phyloP scores from a whole-genome alignment of 1,140 invertebrate species.

The Orchesella cincta region DNA sequence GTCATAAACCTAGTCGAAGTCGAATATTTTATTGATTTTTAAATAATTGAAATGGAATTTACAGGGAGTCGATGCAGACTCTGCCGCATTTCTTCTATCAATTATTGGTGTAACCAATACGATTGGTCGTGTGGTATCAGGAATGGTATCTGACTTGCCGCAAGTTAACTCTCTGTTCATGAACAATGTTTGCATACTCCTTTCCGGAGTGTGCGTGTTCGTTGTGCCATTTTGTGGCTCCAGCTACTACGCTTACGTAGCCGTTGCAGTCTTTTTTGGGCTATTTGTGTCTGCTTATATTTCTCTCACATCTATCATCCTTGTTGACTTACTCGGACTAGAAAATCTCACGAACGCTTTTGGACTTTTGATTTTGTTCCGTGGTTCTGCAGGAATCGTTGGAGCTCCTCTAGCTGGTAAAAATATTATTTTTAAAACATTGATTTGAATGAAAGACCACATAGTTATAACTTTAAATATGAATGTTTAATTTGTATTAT shows the following conservation, averaged over 20 bases:
- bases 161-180: slow-evolving; percentile 87
- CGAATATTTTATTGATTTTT: no score
- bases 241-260: slow-evolving; percentile 74
- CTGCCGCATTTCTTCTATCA: slow-evolving; percentile 85
- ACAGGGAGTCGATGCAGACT: slow-evolving; percentile 71
- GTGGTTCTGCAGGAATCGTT: slow-evolving; percentile 86
- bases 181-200: slow-evolving; percentile 89
- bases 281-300: slow-evolving; percentile 96
- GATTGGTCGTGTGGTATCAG: slow-evolving; percentile 80
- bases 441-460: slow-evolving; percentile 1
- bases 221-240: slow-evolving; percentile 76
- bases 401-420: slow-evolving; percentile 67
- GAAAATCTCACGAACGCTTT: slow-evolving; percentile 96
- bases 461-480: slow-evolving; percentile 22
- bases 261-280: slow-evolving; percentile 89
- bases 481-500: slow-evolving; percentile 58
- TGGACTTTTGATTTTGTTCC: slow-evolving; percentile 89
- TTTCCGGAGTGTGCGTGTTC: slow-evolving; percentile 83
- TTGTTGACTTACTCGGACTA: slow-evolving; percentile 91
- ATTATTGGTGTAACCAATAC: slow-evolving; percentile 96
- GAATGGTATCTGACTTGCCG: slow-evolving; percentile 65
- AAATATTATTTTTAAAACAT: slow-evolving; percentile 31
- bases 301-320: slow-evolving; percentile 94
- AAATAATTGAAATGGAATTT: no score
- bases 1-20: no score